Base-by-base conservation (phyloP, 2,113 vertebrate genomes). In the Cavia porcellus region DNA sequence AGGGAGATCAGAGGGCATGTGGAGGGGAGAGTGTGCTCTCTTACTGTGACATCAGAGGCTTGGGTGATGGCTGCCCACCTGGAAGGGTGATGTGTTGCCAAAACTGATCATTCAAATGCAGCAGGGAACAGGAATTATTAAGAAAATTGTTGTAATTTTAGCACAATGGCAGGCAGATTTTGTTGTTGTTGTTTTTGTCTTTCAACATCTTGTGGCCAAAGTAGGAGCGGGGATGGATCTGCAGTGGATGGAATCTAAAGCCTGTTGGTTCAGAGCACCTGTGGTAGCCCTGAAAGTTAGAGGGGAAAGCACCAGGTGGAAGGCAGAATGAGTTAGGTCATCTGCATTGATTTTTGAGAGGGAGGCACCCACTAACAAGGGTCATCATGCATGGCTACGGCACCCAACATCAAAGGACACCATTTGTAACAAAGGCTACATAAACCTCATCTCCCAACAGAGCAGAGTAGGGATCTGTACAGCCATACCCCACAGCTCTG, bases 131-230 rank as follows among this genome's bases (percentile, higher is more conserved):
- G 61, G 24, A 89, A 55, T 75, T 70, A 77, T 25, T 66, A 89
- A n/a, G 66, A 50, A 74, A 86, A 17, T 89, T 82, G 22, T 82
- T 66, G 30, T 92, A 15, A 70, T 64, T 88, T 82, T 87, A 75
- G 82, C 68, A 38, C 7, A 14, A 6, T 85, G 30, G 38, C 47
- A 28, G 15, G 61, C 52, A 64, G 5, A 0, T 55, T 10, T 52
- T 52, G 8, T 55, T 55, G n/a, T 75, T 72, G 52, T 61, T 75
- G 72, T 32, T 59, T 17, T 86, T 84, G 55, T 50, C 47, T 84
- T 80, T 90, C 64, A 25, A 72, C 10, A 55, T 92, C 72, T 45
- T 82, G 15, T 77, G 42, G 42, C 8, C 55, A 13, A 81, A 57
- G 55, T 19, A 75, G 35, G 22, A 79, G 10, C 88, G 87, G n/a